Evolutionary conservation across 2,113 vertebrate species (phyloP), one percentile per base, ranked within the genome.

Genomic region (Corythaeola cristata): DNA sequence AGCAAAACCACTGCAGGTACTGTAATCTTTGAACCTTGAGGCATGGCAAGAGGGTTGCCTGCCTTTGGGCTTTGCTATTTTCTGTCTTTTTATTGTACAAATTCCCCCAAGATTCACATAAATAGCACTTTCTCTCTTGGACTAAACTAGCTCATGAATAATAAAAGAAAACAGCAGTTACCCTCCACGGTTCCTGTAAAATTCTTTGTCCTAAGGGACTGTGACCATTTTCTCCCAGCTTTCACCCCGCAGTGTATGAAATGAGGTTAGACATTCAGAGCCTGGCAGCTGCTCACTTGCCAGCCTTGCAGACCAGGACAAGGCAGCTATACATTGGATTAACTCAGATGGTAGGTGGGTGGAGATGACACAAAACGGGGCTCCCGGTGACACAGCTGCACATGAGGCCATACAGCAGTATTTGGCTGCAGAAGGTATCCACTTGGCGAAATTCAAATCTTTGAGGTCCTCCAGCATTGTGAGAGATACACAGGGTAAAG

Each of bases 141-240:
- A 64, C 56, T 86, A 74, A 92, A 72, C 52, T 22, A 72, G 17
- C 41, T 60, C 55, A 90, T 84, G 69, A 96, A 90, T 93, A 94
- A 89, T 72, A 60, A 93, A 95, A 69, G 49, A 52, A 66, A 94
- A 58, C 33, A 95, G 58, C 80, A 93, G 39, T 66, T 83, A 68
- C 37, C 7, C 8, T 62, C 37, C 32, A 49, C 0, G 0, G 11
- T 60, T 60, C 35, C 69, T 79, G 18, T 87, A 78, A 86, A 72
- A 75, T 33, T 85, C 58, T n/a, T 9, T 83, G 78, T 80, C 80
- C 30, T 44, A 44, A 44, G 41, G 41, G 41, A 44, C 41, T 44
- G 41, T 44, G 41, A 44, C 41, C 41, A 44, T 44, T 44, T 44
- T 44, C 41, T 44, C 41, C 41, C 41, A 44, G 41, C 41, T 44